These are phyloP conservation scores for Psilanteris sp. DNA, from an alignment of 1,140 invertebrate species.

Conservation along the genomic window DNA sequence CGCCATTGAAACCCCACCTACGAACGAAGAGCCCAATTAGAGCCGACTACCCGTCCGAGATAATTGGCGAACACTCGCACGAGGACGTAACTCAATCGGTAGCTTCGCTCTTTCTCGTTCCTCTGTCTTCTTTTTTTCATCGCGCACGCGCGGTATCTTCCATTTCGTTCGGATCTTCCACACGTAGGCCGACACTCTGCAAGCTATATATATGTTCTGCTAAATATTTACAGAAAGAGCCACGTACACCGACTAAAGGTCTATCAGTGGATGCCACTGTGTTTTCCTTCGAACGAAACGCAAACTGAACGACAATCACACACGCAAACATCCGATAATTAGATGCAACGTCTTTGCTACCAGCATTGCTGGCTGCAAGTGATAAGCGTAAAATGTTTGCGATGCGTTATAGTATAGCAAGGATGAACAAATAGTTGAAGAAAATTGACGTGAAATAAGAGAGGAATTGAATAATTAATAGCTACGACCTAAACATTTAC, in stretches of 20 bases:
- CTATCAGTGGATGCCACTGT: slow-evolving; percentile 23
- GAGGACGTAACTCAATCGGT: slow-evolving; percentile 73
- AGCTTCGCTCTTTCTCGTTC: slow-evolving; percentile 64
- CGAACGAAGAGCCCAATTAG: slow-evolving; percentile 75
- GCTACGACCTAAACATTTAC: too few species aligned
- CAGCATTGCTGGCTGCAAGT: slow-evolving; percentile 31
- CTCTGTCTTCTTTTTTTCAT: slow-evolving; percentile 26
- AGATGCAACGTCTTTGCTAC: slow-evolving; percentile 47
- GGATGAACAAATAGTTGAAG: background rate
- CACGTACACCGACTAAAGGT: slow-evolving; percentile 1
- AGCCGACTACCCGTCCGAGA: slow-evolving; percentile 73
- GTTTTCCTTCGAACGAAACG: slow-evolving; percentile 27
- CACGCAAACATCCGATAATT: slow-evolving; percentile 49
- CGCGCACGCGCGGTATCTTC: slow-evolving; percentile 41
- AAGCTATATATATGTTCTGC: slow-evolving; percentile 9
- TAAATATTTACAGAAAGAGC: slow-evolving; percentile 36
- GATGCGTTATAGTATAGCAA: background rate
- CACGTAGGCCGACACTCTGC: slow-evolving; percentile 19
- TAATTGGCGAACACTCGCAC: slow-evolving; percentile 74
- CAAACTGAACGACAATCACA: slow-evolving; percentile 37
- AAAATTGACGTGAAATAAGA: slow-evolving; percentile 28
- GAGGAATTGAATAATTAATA: slow-evolving; percentile 1
- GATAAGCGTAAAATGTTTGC: slow-evolving; percentile 35
- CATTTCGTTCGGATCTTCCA: slow-evolving; percentile 15
- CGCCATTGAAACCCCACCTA: slow-evolving; percentile 70